Percentiles rank a stretch among this genome's conserved stretches.
Conservation (phyloP, 2,113 vertebrate species). For the Indicator indicator region DNA sequence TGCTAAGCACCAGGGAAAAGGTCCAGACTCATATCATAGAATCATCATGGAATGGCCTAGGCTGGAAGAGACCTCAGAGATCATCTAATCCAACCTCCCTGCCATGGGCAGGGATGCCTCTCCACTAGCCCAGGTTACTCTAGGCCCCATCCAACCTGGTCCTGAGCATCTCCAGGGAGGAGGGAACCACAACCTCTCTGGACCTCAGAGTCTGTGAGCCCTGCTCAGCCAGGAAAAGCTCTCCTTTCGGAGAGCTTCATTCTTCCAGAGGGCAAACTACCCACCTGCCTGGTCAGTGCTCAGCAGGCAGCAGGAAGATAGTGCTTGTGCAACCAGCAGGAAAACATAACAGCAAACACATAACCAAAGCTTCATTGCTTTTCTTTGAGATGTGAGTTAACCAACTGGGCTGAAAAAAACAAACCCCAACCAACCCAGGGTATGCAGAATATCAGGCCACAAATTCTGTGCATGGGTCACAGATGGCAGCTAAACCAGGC, state of each 20-base stretch:
- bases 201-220: background rate
- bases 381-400: background rate
- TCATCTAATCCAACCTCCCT: no score
- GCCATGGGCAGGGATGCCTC: no score
- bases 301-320: background rate
- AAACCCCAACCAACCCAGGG: background rate
- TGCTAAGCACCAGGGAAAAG: background rate
- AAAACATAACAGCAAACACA: constrained; percentile 1
- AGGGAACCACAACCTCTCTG: no score
- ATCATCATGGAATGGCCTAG: no score
- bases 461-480: background rate
- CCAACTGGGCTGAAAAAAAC: background rate
- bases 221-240: background rate
- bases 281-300: background rate
- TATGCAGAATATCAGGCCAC: background rate
- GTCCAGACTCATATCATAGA: background rate
- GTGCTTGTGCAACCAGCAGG: background rate
- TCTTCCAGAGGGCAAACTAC: background rate
- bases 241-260: background rate
- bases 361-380: background rate
- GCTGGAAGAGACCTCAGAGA: no score
- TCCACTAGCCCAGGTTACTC: no score
- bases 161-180: no score
- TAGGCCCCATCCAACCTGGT: no score
- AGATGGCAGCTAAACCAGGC: background rate